Conservation (phyloP, 2,113 vertebrate species). For the Channa argus region DNA sequence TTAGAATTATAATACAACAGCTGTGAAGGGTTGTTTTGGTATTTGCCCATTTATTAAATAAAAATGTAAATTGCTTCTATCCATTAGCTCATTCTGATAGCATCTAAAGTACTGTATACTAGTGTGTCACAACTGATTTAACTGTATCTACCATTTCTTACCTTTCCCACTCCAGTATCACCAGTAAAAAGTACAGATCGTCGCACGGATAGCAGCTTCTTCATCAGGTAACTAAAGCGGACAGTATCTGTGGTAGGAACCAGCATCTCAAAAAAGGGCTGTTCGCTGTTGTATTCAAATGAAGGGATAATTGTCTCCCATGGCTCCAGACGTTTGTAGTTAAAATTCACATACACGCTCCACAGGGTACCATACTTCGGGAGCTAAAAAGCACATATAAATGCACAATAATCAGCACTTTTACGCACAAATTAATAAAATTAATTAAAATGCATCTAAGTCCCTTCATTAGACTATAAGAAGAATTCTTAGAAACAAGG, state of each 20-base stretch:
- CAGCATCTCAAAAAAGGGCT: constrained; percentile 91
- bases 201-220: constrained; percentile 87
- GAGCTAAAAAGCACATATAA: constrained; percentile 77
- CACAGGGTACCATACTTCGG: constrained; percentile 84
- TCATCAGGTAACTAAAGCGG: constrained; percentile 90
- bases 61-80: no score
- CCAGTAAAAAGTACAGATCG: constrained; percentile 90
- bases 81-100: no score
- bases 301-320: constrained; percentile 88
- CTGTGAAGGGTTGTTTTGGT: no score
- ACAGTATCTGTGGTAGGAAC: constrained; percentile 91
- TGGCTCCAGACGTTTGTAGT: constrained; percentile 80
- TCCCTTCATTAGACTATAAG: not conserved
- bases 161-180: constrained; percentile 91
- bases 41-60: no score
- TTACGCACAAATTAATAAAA: not conserved
- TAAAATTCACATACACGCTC: constrained; percentile 88
- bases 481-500: not conserved
- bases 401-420: not conserved
- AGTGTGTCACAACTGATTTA: not conserved
- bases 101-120: no score
- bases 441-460: not conserved
- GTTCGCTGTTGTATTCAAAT: constrained; percentile 84
- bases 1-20: no score
- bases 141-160: constrained; percentile 49